Percentiles rank a stretch among this genome's conserved stretches.
These are phyloP conservation scores for Gortyna flavago DNA, from an alignment of 2,888 invertebrate species.

Conservation along the genomic window DNA sequence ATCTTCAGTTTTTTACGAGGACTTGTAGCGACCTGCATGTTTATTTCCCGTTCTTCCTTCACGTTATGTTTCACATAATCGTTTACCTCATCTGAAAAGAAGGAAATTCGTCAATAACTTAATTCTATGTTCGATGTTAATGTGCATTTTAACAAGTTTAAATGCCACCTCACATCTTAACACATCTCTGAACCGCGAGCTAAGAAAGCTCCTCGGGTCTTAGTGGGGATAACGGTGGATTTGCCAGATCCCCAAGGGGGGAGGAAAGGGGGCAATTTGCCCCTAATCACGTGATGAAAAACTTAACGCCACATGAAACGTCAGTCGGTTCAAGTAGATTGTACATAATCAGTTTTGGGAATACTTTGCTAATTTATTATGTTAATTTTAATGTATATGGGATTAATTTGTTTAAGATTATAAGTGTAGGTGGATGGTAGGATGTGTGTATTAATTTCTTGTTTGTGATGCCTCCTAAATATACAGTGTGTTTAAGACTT, in stretches of 20 bases:
- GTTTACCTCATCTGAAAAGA: too few relatives aligned
- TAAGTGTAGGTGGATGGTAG: background rate
- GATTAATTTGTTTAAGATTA: constrained; percentile 47
- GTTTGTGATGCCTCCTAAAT: background rate
- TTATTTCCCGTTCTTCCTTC: too few relatives aligned
- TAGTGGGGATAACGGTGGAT: constrained; percentile 83
- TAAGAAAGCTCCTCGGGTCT: constrained; percentile 76
- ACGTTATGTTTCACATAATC: too few relatives aligned
- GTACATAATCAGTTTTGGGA: constrained; percentile 71
- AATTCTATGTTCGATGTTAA: background rate
- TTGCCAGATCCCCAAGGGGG: constrained; percentile 75
- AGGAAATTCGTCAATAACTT: background rate
- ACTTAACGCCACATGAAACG: constrained; percentile 79
- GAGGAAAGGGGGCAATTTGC: constrained; percentile 77
- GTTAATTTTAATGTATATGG: constrained; percentile 65
- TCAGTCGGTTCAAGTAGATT: constrained; percentile 60
- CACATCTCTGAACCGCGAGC: constrained; percentile 53
- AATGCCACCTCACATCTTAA: constrained; percentile 68
- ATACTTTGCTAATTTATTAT: constrained; percentile 65
- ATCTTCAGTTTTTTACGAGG: too few relatives aligned
- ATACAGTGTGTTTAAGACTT: background rate
- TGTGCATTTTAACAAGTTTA: background rate
- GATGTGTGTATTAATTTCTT: constrained; percentile 14
- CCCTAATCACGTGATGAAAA: constrained; percentile 88
- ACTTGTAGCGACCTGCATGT: too few relatives aligned